A percentile compares a stretch with the other conserved stretches of the same genome.
These are phyloP conservation scores for Mimachlamys varia DNA, from an alignment of 2,888 invertebrate species.

Conservation along the genomic window DNA sequence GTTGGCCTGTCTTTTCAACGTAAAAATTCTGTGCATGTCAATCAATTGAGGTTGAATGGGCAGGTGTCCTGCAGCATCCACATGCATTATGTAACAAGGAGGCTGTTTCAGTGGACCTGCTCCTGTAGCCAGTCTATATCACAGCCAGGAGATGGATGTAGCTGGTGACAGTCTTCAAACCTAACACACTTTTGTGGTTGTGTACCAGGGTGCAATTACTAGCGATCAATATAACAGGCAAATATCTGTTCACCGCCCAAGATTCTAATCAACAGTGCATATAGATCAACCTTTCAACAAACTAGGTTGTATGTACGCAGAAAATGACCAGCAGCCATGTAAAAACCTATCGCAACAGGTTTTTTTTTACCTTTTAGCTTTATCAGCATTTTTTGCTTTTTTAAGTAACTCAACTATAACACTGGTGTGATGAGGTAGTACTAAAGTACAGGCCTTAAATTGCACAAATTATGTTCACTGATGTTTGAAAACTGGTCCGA, in stretches of 20 bases:
- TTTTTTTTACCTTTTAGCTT: no score
- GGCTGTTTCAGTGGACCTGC: not conserved
- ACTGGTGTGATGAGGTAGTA: no score
- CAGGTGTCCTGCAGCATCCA: not conserved
- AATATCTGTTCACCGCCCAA: slow-evolving; percentile 15
- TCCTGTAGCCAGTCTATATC: not conserved
- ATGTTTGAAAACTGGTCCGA: no score
- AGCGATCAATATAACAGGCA: not conserved
- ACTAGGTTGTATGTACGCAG: not conserved
- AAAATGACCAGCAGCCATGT: not conserved
- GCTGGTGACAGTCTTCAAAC: slow-evolving; percentile 31
- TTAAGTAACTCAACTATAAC: no score
- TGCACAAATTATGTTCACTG: no score
- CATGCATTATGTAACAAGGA: not conserved
- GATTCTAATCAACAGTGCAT: not conserved
- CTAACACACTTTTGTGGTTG: not conserved
- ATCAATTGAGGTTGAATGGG: not conserved
- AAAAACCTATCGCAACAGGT: not conserved
- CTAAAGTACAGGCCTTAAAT: no score
- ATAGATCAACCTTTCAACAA: not conserved
- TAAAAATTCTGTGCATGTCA: not conserved
- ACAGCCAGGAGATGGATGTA: not conserved
- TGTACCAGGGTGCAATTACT: not conserved
- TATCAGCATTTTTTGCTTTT: no score
- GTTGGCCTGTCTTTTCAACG: not conserved